phyloP scores from a whole-genome alignment of 2,888 invertebrate species.

The Lithophane ornitopus region DNA sequence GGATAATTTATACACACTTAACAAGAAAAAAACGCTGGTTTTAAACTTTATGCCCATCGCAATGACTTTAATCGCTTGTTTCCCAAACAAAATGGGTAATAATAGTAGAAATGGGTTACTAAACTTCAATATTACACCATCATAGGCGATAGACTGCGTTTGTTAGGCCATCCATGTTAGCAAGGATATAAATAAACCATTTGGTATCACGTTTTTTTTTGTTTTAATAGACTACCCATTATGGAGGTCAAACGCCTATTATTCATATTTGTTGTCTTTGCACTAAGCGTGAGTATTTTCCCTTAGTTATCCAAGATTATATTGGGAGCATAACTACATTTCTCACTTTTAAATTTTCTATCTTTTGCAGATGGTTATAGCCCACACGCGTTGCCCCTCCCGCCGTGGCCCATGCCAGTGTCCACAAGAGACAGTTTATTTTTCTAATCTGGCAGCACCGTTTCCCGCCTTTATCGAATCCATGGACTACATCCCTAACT shows the following conservation, averaged over 20 bases:
- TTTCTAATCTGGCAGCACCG: slow-evolving; percentile 61
- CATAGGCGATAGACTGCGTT: slow-evolving; percentile 10
- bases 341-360: not conserved
- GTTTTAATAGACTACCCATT: not conserved
- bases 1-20: not conserved
- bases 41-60: not conserved
- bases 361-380: slow-evolving; percentile 55
- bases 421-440: slow-evolving; percentile 36
- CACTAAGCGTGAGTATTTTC: slow-evolving; percentile 28
- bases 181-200: slow-evolving; percentile 15
- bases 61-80: not conserved
- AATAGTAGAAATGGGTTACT: slow-evolving; percentile 25
- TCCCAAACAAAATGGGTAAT: not conserved
- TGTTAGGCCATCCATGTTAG: slow-evolving; percentile 37
- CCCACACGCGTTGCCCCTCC: slow-evolving; percentile 24
- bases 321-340: not conserved
- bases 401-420: slow-evolving; percentile 9
- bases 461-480: slow-evolving; percentile 34
- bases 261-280: not conserved
- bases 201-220: not conserved
- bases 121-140: slow-evolving; percentile 25
- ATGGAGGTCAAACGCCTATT: slow-evolving; percentile 31
- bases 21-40: not conserved
- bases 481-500: slow-evolving; percentile 30
- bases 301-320: not conserved